phyloP scores from a whole-genome alignment of 1,140 invertebrate genomes.

The Ganaspis sp. region DNA sequence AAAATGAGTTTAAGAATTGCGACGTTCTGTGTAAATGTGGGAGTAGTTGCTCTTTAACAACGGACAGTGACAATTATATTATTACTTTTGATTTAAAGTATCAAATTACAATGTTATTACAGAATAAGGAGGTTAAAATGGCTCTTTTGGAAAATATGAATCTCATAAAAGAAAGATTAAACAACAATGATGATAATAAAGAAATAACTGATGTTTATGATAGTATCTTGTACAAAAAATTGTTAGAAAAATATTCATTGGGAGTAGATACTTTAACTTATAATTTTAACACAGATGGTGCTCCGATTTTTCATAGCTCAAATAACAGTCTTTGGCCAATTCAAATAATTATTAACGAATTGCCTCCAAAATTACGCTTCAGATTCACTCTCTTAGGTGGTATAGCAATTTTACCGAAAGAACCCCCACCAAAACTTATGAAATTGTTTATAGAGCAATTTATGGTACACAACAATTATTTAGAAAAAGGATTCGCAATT shows the following conservation, averaged over 20 bases:
- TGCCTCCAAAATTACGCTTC: slow-evolving; percentile 34
- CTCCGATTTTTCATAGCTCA: no score
- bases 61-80: background rate
- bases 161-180: background rate
- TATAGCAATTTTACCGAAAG: slow-evolving; percentile 9
- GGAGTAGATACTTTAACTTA: no score
- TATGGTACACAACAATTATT: slow-evolving; percentile 26
- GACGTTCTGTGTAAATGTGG: background rate
- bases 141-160: background rate
- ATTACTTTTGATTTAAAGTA: background rate
- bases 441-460: slow-evolving; percentile 41
- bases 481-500: slow-evolving; percentile 22
- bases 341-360: no score
- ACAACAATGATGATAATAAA: background rate
- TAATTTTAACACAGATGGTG: no score
- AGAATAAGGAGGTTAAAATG: background rate
- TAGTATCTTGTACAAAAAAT: background rate
- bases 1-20: background rate
- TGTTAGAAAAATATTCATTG: slow-evolving; percentile 17
- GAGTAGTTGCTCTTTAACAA: background rate
- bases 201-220: background rate
- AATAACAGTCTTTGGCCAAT: no score
- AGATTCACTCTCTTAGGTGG: slow-evolving; percentile 36
- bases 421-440: slow-evolving; percentile 38
- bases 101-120: background rate